phyloP scores from a whole-genome alignment of 2,888 invertebrate genomes.

The Iphiclides podalirius region DNA sequence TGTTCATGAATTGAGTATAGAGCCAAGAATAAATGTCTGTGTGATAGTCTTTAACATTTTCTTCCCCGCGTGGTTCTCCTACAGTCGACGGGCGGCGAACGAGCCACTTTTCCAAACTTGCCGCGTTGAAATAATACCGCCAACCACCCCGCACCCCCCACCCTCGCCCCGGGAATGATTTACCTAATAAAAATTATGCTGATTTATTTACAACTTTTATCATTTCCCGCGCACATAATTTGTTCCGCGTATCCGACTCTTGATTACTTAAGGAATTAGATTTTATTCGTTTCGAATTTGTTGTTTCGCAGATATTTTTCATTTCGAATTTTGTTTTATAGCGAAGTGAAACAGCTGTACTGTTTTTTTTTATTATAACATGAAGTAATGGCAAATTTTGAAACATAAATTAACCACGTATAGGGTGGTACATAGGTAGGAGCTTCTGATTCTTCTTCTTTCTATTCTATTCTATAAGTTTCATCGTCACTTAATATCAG shows the following conservation, averaged over 20 bases:
- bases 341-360: neutral
- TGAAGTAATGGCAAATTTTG: no score
- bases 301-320: slow-evolving; percentile 14
- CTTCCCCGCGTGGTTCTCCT: slow-evolving; percentile 17
- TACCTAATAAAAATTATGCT: slow-evolving; percentile 61
- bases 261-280: slow-evolving; percentile 30
- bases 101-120: slow-evolving; percentile 41
- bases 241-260: slow-evolving; percentile 27
- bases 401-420: no score
- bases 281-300: slow-evolving; percentile 17
- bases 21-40: no score
- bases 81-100: slow-evolving; percentile 30
- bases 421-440: no score
- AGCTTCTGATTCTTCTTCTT: no score
- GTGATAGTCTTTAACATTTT: no score
- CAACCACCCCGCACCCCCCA: slow-evolving; percentile 28
- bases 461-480: no score
- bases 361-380: no score
- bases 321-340: neutral
- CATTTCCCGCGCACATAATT: slow-evolving; percentile 40
- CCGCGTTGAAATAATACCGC: slow-evolving; percentile 39
- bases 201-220: slow-evolving; percentile 53
- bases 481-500: no score
- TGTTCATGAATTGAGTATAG: no score
- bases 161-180: slow-evolving; percentile 41